Percentiles rank a stretch among this genome's conserved stretches.
Conservation (phyloP, 2,888 invertebrate genomes). For the Phaedon cochleariae region DNA sequence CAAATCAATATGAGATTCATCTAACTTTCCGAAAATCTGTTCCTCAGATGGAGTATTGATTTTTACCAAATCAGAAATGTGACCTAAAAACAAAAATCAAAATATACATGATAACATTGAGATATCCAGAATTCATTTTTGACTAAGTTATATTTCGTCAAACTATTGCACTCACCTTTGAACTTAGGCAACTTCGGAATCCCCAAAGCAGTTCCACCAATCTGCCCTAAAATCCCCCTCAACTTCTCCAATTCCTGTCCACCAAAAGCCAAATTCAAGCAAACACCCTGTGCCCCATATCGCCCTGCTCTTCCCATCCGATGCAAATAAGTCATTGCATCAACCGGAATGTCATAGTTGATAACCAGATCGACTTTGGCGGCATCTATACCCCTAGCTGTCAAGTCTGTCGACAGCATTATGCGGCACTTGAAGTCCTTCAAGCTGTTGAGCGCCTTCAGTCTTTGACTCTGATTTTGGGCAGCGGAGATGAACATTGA, state of each 20-base stretch:
- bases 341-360: constrained; percentile 86
- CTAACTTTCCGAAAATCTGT: constrained; percentile 45
- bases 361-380: constrained; percentile 92
- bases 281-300: constrained; percentile 86
- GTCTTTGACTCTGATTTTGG: constrained; percentile 80
- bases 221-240: constrained; percentile 66
- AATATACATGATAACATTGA: too few species aligned
- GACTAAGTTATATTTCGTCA: too few species aligned
- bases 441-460: constrained; percentile 78
- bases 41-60: constrained; percentile 48
- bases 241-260: constrained; percentile 72
- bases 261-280: constrained; percentile 76
- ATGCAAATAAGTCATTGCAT: constrained; percentile 88
- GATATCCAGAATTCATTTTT: too few species aligned
- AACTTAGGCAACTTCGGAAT: constrained; percentile 63
- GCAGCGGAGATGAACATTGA: constrained; percentile 80
- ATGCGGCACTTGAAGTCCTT: constrained; percentile 84
- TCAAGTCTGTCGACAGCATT: constrained; percentile 88
- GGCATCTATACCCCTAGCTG: constrained; percentile 94
- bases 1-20: constrained; percentile 9
- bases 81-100: not conserved
- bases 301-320: constrained; percentile 95
- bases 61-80: constrained; percentile 51
- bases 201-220: constrained; percentile 66
- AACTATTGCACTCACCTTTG: constrained; percentile 41